Conservation (phyloP, 2,113 vertebrate species). For the Pygoscelis antarcticus region DNA sequence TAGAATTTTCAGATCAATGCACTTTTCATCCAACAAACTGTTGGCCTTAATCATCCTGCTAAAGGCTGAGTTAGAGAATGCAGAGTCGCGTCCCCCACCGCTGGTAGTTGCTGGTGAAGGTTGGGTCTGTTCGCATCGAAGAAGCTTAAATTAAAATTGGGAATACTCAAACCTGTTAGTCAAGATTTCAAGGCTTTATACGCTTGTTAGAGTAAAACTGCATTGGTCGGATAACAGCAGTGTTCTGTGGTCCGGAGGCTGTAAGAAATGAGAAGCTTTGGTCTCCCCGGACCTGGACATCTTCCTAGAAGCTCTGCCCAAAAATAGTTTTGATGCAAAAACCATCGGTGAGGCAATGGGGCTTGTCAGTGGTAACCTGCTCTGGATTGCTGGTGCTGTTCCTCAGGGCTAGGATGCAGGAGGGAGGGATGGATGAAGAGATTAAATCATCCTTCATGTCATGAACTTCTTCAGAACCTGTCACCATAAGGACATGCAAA, state of each 20-base stretch:
- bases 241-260: neutral
- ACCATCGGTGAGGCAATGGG: neutral
- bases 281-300: neutral
- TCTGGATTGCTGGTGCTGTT: neutral
- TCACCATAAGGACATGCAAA: accelerated
- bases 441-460: neutral
- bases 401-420: neutral
- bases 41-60: slow-evolving; percentile 21
- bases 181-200: neutral
- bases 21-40: slow-evolving; percentile 4
- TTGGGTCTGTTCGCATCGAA: neutral
- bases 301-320: neutral
- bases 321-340: neutral
- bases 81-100: neutral
- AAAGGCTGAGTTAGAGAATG: neutral
- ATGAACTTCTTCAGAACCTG: neutral
- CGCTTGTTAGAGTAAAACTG: slow-evolving; percentile 21
- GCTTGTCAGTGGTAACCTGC: neutral
- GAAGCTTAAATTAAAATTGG: neutral
- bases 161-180: neutral
- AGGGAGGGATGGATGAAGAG: neutral
- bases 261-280: neutral
- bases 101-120: neutral
- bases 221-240: neutral
- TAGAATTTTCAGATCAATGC: neutral